phyloP scores from a whole-genome alignment of 2,888 invertebrate species.

The Lasioglossum leucozonium region DNA sequence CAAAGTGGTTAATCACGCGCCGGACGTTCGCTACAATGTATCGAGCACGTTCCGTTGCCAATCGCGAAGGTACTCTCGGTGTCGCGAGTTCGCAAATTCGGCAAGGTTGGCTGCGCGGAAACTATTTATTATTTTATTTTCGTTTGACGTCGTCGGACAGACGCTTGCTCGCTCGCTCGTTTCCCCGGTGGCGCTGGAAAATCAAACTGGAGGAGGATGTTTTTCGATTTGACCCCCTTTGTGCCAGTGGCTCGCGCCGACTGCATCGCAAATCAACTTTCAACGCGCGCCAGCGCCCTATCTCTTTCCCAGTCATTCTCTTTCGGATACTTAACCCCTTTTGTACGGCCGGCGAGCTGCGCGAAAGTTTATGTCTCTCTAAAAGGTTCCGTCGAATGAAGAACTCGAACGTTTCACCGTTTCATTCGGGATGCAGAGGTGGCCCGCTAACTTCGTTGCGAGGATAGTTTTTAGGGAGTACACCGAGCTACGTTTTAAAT shows the following conservation, averaged over 20 bases:
- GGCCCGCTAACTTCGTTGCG: slow-evolving; percentile 26
- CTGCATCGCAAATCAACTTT: slow-evolving; percentile 49
- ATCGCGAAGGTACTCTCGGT: not conserved
- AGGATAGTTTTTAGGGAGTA: not conserved
- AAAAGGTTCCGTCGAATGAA: slow-evolving; percentile 53
- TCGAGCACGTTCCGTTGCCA: not conserved
- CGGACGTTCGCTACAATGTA: too few species aligned
- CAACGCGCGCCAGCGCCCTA: not conserved
- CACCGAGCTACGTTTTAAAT: not conserved
- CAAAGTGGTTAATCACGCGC: not conserved
- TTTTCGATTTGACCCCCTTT: slow-evolving; percentile 43
- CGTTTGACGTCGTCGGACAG: not conserved
- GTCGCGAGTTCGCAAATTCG: too few species aligned
- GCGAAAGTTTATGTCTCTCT: slow-evolving; percentile 41
- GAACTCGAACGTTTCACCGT: slow-evolving; percentile 30
- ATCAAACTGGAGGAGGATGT: slow-evolving; percentile 25
- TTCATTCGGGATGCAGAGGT: slow-evolving; percentile 24
- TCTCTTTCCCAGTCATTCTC: slow-evolving; percentile 24
- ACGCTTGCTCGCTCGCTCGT: slow-evolving; percentile 19
- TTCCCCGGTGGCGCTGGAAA: slow-evolving; percentile 10
- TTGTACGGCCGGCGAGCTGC: slow-evolving; percentile 9
- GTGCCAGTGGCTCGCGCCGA: not conserved
- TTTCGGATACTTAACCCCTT: slow-evolving; percentile 44
- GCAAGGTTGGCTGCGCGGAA: not conserved
- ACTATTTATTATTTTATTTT: slow-evolving; percentile 20